A percentile compares a stretch with the other conserved stretches of the same genome.
These are phyloP conservation scores for Ceraclea dissimilis DNA, from an alignment of 2,888 invertebrate genomes.

Conservation along the genomic window DNA sequence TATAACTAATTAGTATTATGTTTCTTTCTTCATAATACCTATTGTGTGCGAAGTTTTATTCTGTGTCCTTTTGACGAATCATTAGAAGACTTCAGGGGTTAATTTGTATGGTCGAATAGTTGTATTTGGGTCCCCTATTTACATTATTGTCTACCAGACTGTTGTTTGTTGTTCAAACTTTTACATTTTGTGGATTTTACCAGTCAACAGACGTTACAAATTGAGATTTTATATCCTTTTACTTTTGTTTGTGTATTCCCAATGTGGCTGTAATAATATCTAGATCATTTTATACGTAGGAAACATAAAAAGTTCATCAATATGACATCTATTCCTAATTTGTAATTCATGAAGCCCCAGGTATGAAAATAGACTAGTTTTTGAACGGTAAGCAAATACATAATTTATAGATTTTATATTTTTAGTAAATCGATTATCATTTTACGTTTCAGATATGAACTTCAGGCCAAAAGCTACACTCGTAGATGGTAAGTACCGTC, in stretches of 20 bases:
- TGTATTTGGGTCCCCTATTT: neutral
- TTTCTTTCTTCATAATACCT: too few relatives aligned
- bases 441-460: constrained; percentile 34
- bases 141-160: neutral
- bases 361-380: neutral
- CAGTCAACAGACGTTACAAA: neutral
- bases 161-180: neutral
- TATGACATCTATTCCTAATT: too few relatives aligned
- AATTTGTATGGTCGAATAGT: too few relatives aligned
- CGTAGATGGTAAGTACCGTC: constrained; percentile 35
- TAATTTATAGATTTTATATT: constrained; percentile 28
- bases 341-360: too few relatives aligned
- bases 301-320: too few relatives aligned
- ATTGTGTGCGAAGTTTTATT: too few relatives aligned
- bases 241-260: neutral
- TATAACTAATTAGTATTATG: too few relatives aligned
- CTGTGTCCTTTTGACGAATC: neutral
- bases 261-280: neutral
- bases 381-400: neutral
- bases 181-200: neutral
- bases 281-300: neutral
- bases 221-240: neutral
- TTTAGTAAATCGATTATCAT: constrained; percentile 28
- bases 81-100: neutral
- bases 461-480: constrained; percentile 33